phyloP scores from a whole-genome alignment of 2,113 vertebrate species.

The Marcusenius ussheri region DNA sequence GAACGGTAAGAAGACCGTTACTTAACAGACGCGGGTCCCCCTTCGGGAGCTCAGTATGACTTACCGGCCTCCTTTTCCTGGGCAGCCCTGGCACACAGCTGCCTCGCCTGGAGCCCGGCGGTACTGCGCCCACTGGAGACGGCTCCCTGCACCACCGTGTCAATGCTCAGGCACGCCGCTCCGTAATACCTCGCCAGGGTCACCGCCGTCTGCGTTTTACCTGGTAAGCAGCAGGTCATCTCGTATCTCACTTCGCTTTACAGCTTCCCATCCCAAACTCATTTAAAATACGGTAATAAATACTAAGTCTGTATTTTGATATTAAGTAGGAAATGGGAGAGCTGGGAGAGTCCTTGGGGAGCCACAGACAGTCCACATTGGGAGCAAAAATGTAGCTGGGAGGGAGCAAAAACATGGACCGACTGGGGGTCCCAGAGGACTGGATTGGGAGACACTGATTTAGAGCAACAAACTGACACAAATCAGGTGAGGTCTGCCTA shows the following conservation, averaged over 20 bases:
- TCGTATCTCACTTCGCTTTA: not conserved
- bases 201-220: conserved; percentile 53
- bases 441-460: not conserved
- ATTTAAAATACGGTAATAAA: not conserved
- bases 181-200: conserved; percentile 63
- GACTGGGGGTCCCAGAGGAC: no score
- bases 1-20: not conserved
- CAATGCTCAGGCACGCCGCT: conserved; percentile 58
- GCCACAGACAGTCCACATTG: no score
- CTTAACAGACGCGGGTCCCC: not conserved
- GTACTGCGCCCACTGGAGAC: conserved; percentile 49
- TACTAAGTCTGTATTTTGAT: not conserved
- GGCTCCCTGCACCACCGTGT: conserved; percentile 66
- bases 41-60: conserved; percentile 13
- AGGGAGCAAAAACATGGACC: no score
- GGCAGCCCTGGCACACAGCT: conserved; percentile 61
- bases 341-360: not conserved
- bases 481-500: not conserved
- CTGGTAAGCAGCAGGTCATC: conserved; percentile 43
- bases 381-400: no score
- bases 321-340: not conserved
- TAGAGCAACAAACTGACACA: not conserved
- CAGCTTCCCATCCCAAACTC: not conserved
- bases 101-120: conserved; percentile 51
- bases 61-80: conserved; percentile 58